Conservation (phyloP, 2,888 invertebrate species). For the Aethes cnicana region DNA sequence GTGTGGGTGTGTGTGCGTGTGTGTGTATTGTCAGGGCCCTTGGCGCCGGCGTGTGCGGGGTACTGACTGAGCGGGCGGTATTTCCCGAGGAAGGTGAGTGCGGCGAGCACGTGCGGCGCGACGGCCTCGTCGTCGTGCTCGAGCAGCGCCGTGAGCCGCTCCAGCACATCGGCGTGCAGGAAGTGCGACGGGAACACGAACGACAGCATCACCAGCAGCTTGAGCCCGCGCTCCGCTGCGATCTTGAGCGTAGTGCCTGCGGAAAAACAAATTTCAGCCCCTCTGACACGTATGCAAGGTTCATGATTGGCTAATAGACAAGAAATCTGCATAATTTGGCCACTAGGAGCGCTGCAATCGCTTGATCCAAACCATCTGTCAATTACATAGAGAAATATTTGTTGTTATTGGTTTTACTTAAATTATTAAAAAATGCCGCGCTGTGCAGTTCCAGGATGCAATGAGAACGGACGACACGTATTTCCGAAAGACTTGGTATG, state of each 20-base stretch:
- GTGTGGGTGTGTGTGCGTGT: no score
- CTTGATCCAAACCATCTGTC: no score
- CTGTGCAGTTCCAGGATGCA: no score
- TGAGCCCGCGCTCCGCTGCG: constrained; percentile 94
- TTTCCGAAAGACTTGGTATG: no score
- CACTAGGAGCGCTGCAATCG: no score
- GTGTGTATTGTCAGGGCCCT: no score
- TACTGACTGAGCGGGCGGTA: constrained; percentile 89
- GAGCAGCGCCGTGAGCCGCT: constrained; percentile 88
- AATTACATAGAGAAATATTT: no score
- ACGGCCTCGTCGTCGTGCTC: constrained; percentile 91
- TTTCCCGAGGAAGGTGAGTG: constrained; percentile 93
- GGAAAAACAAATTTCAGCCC: neutral
- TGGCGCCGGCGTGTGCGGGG: neutral
- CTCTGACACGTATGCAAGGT: neutral
- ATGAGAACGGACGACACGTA: no score
- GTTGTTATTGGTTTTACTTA: no score
- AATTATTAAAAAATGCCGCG: no score
- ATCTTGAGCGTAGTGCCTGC: constrained; percentile 90
- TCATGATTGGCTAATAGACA: no score
- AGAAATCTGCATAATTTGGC: no score
- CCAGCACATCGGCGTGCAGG: constrained; percentile 91
- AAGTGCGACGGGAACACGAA: constrained; percentile 97
- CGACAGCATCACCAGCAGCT: constrained; percentile 93
- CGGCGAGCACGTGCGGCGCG: constrained; percentile 90